Conservation (phyloP, 2,888 invertebrate genomes). For the Pterobdella sp. region DNA sequence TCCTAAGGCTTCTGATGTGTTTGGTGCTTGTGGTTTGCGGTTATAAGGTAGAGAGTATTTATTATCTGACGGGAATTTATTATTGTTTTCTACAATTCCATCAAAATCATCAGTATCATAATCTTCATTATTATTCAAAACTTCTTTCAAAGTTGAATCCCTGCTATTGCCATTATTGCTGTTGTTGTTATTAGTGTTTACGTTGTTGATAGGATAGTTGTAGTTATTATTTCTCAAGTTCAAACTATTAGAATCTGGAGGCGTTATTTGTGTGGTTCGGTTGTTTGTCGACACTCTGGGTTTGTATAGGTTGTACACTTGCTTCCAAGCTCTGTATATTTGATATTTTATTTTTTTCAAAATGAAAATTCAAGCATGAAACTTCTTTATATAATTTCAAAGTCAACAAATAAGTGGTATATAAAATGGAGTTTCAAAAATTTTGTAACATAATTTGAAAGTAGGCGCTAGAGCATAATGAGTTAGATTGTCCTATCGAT, state of each 20-base stretch:
- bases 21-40: neutral
- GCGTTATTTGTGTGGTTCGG: neutral
- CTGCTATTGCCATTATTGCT: neutral
- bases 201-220: neutral
- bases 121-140: neutral
- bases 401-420: too few species aligned
- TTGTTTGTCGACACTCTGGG: too few species aligned
- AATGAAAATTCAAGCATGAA: too few species aligned
- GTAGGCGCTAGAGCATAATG: too few species aligned
- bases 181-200: neutral
- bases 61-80: neutral
- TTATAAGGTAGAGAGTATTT: neutral
- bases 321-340: neutral
- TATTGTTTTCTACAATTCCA: neutral
- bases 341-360: too few species aligned
- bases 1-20: too few species aligned
- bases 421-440: too few species aligned
- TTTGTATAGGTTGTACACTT: neutral
- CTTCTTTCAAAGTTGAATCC: neutral
- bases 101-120: constrained; percentile 8
- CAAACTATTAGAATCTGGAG: neutral
- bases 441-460: too few species aligned
- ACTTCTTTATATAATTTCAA: too few species aligned
- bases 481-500: too few species aligned
- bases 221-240: neutral